Base-by-base conservation (phyloP, 2,797 vertebrate species). In the Potorous gilbertii region DNA sequence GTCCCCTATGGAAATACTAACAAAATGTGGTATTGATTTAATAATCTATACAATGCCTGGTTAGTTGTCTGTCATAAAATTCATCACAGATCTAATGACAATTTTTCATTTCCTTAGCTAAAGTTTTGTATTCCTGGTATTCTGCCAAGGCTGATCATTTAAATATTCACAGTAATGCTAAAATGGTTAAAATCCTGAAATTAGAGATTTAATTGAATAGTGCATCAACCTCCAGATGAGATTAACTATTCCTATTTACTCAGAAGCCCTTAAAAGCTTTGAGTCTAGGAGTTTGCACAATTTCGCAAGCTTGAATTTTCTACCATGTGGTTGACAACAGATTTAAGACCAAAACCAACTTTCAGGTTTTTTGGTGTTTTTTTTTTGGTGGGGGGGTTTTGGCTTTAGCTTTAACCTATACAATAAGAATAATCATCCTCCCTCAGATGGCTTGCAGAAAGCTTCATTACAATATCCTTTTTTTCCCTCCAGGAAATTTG, bases 61-160 rank as follows among this genome's bases (percentile, higher is more conserved):
- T 28, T 92, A 90, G 90, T 62, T 14, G 21, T 95, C 91, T 96
- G 28, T 8, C 54, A 81, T 54, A 40, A 57, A 92, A 96, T 55
- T 46, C 74, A 90, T 91, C 94, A 94, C 91, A 93, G 1, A 95
- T 59, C 90, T 95, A 66, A 34, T 56, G 40, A 16, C n/a, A 50
- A 90, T 4, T 92, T 98, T 94, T 62, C 52, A 95, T 97, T 97
- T 98, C 96, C 95, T 97, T 55, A n/a, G 95, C 94, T 56, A 90
- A 92, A 94, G n/a, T 24, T 62, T 97, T 97, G 40, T 92, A 5
- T 92, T 92, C 55, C 50, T 87, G 93, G 81, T 87, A 46, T 57
- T 94, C 93, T 62, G 95, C 89, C 94, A 91, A 95, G 52, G 92
- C 46, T 4, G 2, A 55, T 94, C n/a, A 14, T 92, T 94, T 81